Evolutionary conservation across 2,888 invertebrate genomes (phyloP).

Genomic region (Amaurobius ferox): DNA sequence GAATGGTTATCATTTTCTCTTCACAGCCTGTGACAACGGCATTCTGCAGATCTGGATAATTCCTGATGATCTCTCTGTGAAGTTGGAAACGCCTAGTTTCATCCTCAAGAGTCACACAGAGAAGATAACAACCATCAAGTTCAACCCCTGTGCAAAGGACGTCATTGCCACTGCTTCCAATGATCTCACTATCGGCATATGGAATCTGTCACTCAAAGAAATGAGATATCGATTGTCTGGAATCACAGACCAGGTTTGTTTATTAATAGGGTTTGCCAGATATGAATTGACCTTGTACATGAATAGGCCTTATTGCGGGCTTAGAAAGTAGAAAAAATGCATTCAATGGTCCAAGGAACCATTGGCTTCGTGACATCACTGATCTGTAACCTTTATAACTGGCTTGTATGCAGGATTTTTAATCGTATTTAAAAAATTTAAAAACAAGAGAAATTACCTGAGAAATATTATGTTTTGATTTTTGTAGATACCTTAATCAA

Average conservation of each 20-base stretch:
- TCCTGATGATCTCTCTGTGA: slow-evolving; percentile 84
- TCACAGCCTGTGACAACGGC: slow-evolving; percentile 87
- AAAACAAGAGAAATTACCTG: too few relatives aligned
- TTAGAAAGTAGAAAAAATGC: too few relatives aligned
- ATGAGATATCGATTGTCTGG: slow-evolving; percentile 84
- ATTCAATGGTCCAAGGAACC: too few relatives aligned
- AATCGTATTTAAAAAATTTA: too few relatives aligned
- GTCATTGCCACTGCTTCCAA: slow-evolving; percentile 92
- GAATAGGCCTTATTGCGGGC: too few relatives aligned
- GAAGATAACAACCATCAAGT: slow-evolving; percentile 93
- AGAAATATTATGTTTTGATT: too few relatives aligned
- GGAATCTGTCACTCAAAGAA: slow-evolving; percentile 83
- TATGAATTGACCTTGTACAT: too few relatives aligned
- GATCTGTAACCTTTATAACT: too few relatives aligned
- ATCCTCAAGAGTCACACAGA: slow-evolving; percentile 85
- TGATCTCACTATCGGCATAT: slow-evolving; percentile 91
- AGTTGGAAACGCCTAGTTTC: slow-evolving; percentile 85
- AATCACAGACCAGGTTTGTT: slow-evolving; percentile 89
- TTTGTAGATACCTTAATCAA: too few relatives aligned
- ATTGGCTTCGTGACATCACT: too few relatives aligned
- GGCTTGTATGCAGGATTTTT: too few relatives aligned
- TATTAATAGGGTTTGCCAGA: too few relatives aligned
- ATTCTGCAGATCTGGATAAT: slow-evolving; percentile 88
- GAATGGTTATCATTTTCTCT: slow-evolving; percentile 3
- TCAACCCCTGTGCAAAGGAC: slow-evolving; percentile 91